Evolutionary conservation across 2,113 vertebrate species (phyloP), one percentile per base, ranked within the genome.

Genomic region (Phalacrocorax carbo): DNA sequence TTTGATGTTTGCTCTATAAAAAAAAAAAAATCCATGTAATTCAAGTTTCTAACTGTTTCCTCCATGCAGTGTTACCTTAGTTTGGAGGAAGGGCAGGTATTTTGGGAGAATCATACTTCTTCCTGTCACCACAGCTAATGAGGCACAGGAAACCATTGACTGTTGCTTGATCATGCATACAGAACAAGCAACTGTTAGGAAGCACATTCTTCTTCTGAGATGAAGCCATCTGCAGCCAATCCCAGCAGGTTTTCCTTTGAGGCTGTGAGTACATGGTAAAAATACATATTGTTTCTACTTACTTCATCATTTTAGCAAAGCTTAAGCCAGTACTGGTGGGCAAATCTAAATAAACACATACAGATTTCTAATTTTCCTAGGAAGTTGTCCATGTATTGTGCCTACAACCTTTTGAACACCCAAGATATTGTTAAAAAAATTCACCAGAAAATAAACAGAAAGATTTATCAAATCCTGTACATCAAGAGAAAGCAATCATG

Each of bases 161-260:
- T 97, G 97, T 96, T 98, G 97, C 90, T 98, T 98, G 98, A 98
- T 98, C 98, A 98, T 98, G 98, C 98, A 98, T 98, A 98, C 96
- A 97, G 96, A 98, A 98, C 94, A 98, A 98, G 96, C 70, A 95
- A 97, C 94, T 94, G 95, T 97, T 97, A 97, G 92, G 92, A 98
- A 69, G 83, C 78, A 95, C 75, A 96, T 97, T 97, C 96, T 97
- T 98, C 93, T 97, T 98, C 95, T 25, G 87, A 96, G 91, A 95
- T 75, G 90, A 97, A 98, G 96, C 96, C 97, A 98, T 97, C 97
- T 97, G 97, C 92, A 97, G 88, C 88, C 96, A 97, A 95, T 95
- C 93, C 96, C 97, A 96, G 92, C 72, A 98, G 97, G 93, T 91
- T 97, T 97, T 97, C 82, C 94, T 98, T 94, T 44, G 84, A 82